A percentile compares a stretch with the other conserved stretches of the same genome.
Evolutionary conservation across 2,888 invertebrate species (phyloP).

Genomic region (Lasius fuliginosus): DNA sequence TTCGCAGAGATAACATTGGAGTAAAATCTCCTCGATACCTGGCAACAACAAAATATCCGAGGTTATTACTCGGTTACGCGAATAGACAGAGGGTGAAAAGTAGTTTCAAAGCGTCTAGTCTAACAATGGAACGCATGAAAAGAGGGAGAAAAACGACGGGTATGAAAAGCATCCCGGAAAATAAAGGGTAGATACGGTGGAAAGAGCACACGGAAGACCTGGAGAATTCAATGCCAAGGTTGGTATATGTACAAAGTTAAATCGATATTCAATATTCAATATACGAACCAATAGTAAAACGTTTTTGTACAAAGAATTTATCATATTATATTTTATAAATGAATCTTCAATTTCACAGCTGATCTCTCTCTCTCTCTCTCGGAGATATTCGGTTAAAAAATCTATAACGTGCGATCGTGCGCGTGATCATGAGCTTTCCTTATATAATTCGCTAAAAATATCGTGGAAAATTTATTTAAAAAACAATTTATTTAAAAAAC

Average conservation of each 20-base stretch:
- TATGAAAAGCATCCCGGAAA: constrained; percentile 72
- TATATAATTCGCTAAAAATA: background rate
- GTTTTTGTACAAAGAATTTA: constrained; percentile 33
- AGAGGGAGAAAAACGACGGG: constrained; percentile 65
- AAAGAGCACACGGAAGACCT: constrained; percentile 58
- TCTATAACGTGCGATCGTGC: background rate
- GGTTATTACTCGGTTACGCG: constrained; percentile 46
- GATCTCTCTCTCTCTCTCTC: constrained; percentile 10
- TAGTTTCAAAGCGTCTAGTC: constrained; percentile 80
- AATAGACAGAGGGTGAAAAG: constrained; percentile 49
- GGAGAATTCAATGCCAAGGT: constrained; percentile 76
- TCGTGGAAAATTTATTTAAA: background rate
- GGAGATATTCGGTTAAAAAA: background rate
- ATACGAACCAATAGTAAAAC: background rate
- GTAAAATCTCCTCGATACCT: constrained; percentile 26
- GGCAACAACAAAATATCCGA: constrained; percentile 38
- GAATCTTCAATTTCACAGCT: constrained; percentile 8
- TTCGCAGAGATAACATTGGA: constrained; percentile 14
- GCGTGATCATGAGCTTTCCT: background rate
- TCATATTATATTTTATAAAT: constrained; percentile 30
- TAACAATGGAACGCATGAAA: constrained; percentile 74
- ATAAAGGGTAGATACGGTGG: constrained; percentile 70
- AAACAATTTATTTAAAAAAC: background rate
- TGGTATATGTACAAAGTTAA: constrained; percentile 54
- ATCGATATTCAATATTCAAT: constrained; percentile 74